phyloP scores from a whole-genome alignment of 2,113 vertebrate genomes.

The Monopterus albus region DNA sequence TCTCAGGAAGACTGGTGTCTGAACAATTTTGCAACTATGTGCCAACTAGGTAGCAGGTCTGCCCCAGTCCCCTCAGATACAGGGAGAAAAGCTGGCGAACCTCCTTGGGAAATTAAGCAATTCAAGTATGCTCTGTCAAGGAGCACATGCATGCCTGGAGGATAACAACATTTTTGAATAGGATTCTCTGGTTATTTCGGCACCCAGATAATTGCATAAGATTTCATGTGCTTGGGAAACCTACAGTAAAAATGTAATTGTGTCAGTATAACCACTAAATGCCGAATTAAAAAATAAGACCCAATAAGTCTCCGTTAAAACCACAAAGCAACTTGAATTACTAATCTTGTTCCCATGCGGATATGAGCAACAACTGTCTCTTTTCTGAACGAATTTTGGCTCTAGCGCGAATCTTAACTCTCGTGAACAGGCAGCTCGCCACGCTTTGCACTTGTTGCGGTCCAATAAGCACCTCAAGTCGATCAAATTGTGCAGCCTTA shows the following conservation, averaged over 20 bases:
- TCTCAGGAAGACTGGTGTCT: not conserved
- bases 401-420: not conserved
- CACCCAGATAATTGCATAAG: not conserved
- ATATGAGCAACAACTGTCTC: not conserved
- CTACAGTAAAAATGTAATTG: not conserved
- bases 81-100: not conserved
- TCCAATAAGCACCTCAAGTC: conserved; percentile 45
- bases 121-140: not conserved
- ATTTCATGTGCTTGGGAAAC: not conserved
- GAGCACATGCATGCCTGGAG: not conserved
- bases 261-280: not conserved
- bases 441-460: conserved; percentile 76
- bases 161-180: not conserved
- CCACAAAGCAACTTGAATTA: not conserved
- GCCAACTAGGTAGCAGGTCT: conserved; percentile 22
- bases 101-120: not conserved
- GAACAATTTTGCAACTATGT: conserved; percentile 13
- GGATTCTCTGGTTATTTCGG: not conserved
- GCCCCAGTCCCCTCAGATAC: not conserved
- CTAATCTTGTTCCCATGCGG: not conserved
- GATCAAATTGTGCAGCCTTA: conserved; percentile 36
- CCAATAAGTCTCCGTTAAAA: too few species aligned
- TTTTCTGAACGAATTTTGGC: not conserved
- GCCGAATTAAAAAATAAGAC: not conserved
- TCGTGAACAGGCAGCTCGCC: conserved; percentile 11